Evolutionary conservation across 2,888 invertebrate genomes (phyloP).

Genomic region (Polietes domitor): DNA sequence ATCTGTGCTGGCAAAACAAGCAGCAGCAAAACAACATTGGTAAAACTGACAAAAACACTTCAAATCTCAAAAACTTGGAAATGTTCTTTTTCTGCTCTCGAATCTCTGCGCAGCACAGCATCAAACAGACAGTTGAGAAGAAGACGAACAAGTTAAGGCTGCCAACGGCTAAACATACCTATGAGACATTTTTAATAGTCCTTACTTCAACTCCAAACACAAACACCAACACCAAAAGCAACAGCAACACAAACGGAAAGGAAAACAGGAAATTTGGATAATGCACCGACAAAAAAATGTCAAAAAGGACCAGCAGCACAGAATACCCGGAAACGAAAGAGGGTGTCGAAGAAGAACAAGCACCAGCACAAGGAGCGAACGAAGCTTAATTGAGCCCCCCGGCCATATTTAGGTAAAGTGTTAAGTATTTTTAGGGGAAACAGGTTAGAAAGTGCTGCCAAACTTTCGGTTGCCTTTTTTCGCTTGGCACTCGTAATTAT

Average conservation of each 20-base stretch:
- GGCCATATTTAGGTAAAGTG: conserved; percentile 55
- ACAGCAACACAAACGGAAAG: conserved; percentile 55
- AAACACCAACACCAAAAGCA: not conserved
- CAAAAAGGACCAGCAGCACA: not conserved
- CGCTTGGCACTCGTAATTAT: conserved; percentile 45
- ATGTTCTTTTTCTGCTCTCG: conserved; percentile 38
- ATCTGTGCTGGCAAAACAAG: conserved; percentile 31
- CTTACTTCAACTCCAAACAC: conserved; percentile 38
- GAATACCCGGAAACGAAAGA: conserved; percentile 40
- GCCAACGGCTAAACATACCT: conserved; percentile 64
- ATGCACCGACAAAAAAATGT: conserved; percentile 42
- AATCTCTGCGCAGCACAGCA: conserved; percentile 3
- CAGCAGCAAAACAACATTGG: conserved; percentile 36
- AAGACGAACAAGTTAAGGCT: conserved; percentile 48
- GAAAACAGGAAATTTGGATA: conserved; percentile 57
- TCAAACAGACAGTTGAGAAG: conserved; percentile 22
- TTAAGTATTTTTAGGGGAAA: conserved; percentile 35
- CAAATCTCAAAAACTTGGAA: conserved; percentile 62
- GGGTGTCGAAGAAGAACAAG: conserved; percentile 38
- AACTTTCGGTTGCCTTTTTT: conserved; percentile 21
- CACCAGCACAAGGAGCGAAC: too few species aligned
- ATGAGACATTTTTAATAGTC: conserved; percentile 65
- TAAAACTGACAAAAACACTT: conserved; percentile 64
- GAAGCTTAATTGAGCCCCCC: conserved; percentile 56
- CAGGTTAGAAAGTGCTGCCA: conserved; percentile 41